Base-by-base conservation (phyloP, 2,888 invertebrate species). In the Lasioglossum villosulum region DNA sequence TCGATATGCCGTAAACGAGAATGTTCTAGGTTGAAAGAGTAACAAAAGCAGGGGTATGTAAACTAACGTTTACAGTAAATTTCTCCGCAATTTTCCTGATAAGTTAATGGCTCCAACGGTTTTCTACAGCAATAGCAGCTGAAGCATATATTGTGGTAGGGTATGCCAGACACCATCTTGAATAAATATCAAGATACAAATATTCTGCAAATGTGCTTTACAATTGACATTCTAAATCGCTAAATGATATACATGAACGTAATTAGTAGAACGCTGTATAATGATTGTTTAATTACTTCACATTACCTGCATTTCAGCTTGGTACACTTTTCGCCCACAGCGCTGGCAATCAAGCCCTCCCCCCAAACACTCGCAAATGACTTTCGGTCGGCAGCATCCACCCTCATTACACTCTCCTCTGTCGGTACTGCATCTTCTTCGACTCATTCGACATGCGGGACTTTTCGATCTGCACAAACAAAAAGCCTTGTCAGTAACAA, bases 61-160 rank as follows among this genome's bases (percentile, higher is more conserved):
- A 14, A 93, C 95, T 94, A 93, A 96, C 96, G 95, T 94, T 95
- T 96, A 91, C 96, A 96, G 91, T 95, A 96, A 88, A 96, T 96
- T 90, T 96, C 96, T 16, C 96, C 95, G 73, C 95, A 95, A 82
- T 95, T 95, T 86, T 96, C 96, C 82, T 95, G 95, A 78, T 95
- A 95, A 66, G 95, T 96, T 86, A 95, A 93, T 19, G 96, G 93
- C 85, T 96, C 96, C 86, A 96, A 91, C 5, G 95, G 95, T 89
- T 96, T 96, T 75, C 95, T 95, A 86, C 96, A 96, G 89, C 95
- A 95, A 88, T 94, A 95, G 89, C 96, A 96, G 70, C 95, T 95
- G 92, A 96, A 96, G 93, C 96, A 96, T 87, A 95, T 95, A 68
- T 94, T 95, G 92, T 96, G 96, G 89, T 95, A 96, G 0, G 95